Conservation (phyloP, 2,113 vertebrate species). For the Boleophthalmus pectinirostris region DNA sequence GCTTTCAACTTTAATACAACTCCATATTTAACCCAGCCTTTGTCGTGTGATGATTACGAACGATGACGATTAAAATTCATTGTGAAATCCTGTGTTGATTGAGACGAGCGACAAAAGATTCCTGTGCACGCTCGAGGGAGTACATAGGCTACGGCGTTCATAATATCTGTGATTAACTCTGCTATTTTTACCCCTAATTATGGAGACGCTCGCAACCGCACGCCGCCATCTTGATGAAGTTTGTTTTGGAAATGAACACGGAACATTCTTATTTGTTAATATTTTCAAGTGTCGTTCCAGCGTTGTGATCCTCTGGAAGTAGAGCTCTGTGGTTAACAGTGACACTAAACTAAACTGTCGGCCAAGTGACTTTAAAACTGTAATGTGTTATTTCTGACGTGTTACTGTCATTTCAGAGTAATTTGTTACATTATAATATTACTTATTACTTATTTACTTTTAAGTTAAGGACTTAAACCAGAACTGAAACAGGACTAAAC, state of each 20-base stretch:
- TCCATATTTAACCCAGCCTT: not conserved
- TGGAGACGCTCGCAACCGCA: not conserved
- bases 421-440: no score
- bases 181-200: conserved; percentile 8
- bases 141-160: not conserved
- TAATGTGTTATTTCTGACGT: no score
- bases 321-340: not conserved
- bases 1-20: not conserved
- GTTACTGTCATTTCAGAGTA: no score
- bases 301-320: not conserved
- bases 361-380: no score
- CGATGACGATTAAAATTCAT: not conserved
- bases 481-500: no score
- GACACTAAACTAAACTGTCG: not conserved
- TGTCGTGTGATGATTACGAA: no score
- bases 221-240: not conserved
- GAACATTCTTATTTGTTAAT: not conserved
- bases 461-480: no score
- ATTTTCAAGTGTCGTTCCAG: not conserved
- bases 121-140: not conserved
- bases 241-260: conserved; percentile 2
- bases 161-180: conserved; percentile 9
- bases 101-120: not conserved
- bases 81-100: not conserved
- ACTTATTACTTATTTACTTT: no score